A percentile compares a stretch with the other conserved stretches of the same genome.
Conservation (phyloP, 2,797 vertebrate genomes). For the Salarias fasciatus region DNA sequence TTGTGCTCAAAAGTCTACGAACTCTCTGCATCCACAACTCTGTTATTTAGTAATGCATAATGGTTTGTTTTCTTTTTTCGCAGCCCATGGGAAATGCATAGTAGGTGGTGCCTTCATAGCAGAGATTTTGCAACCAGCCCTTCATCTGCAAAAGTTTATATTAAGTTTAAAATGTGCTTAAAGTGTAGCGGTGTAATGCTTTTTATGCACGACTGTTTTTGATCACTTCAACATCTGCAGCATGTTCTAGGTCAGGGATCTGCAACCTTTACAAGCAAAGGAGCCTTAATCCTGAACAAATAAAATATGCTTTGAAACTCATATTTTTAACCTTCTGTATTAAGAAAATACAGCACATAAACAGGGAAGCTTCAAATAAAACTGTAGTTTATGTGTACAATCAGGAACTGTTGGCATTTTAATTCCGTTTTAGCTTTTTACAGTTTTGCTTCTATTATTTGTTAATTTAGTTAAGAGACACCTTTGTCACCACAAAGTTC, state of each 20-base stretch:
- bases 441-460: too few species aligned
- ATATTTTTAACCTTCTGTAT: too few species aligned
- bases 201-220: slow-evolving; percentile 23
- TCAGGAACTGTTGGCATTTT: too few species aligned
- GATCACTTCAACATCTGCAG: slow-evolving; percentile 32
- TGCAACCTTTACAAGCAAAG: too few species aligned
- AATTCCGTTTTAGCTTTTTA: too few species aligned
- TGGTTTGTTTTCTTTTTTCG: slow-evolving; percentile 35
- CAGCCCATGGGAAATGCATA: slow-evolving; percentile 24
- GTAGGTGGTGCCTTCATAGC: slow-evolving; percentile 69
- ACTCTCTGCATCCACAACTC: neutral
- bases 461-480: too few species aligned
- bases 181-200: slow-evolving; percentile 22
- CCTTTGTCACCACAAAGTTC: too few species aligned
- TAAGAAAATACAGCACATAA: too few species aligned
- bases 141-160: slow-evolving; percentile 34
- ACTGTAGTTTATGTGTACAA: too few species aligned
- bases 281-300: too few species aligned
- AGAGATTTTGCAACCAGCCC: slow-evolving; percentile 34
- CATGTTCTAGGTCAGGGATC: slow-evolving; percentile 20
- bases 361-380: too few species aligned
- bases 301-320: too few species aligned
- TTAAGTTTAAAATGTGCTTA: slow-evolving; percentile 46
- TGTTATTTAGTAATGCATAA: slow-evolving; percentile 31
- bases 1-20: slow-evolving; percentile 27